Conservation (phyloP, 2,797 vertebrate genomes). For the Brotogeris chrysoptera region DNA sequence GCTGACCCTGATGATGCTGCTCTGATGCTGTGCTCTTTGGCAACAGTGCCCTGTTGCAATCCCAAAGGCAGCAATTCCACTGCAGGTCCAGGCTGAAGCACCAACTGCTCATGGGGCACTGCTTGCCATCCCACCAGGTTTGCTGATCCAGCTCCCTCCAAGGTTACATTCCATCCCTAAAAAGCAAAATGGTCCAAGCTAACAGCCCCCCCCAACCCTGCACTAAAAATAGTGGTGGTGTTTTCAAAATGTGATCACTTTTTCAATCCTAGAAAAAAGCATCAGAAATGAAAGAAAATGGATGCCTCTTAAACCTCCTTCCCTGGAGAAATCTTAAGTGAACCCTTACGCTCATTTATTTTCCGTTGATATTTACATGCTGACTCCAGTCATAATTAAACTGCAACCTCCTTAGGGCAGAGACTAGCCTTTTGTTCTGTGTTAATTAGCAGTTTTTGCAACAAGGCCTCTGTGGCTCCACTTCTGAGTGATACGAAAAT, state of each 20-base stretch:
- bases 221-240: background rate
- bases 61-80: background rate
- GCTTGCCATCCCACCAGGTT: background rate
- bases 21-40: background rate
- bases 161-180: background rate
- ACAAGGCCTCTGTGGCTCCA: conserved; percentile 13
- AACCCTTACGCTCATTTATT: conserved; percentile 38
- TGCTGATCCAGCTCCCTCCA: background rate
- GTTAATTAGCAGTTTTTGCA: conserved; percentile 56
- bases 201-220: rapidly evolving
- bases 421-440: conserved; percentile 37
- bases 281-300: conserved; percentile 6
- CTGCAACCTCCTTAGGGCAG: conserved; percentile 46
- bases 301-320: conserved; percentile 17
- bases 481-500: conserved; percentile 24
- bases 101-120: rapidly evolving
- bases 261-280: background rate
- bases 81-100: background rate
- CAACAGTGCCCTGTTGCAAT: background rate
- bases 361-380: conserved; percentile 31
- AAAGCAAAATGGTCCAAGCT: background rate
- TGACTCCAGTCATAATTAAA: conserved; percentile 47
- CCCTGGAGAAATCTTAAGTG: conserved; percentile 39
- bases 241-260: background rate
- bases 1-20: background rate